Conservation (phyloP, 2,113 vertebrate species). For the Nematolebias whitei region DNA sequence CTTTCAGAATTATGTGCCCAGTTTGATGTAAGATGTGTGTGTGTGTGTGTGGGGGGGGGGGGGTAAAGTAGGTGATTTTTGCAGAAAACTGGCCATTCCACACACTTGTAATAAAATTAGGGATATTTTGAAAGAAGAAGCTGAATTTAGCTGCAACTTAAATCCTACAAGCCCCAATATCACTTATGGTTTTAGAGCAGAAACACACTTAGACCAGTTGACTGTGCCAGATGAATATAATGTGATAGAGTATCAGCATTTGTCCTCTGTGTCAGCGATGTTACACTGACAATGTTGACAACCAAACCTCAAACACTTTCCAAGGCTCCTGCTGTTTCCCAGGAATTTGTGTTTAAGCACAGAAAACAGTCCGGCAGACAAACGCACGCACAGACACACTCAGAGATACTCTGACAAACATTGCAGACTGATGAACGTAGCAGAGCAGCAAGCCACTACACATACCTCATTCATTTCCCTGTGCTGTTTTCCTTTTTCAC, state of each 20-base stretch:
- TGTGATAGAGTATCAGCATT: slow-evolving; percentile 33
- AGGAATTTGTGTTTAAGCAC: slow-evolving; percentile 65
- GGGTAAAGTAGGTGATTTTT: too few species aligned
- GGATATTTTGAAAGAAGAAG: slow-evolving; percentile 6
- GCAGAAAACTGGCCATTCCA: too few species aligned
- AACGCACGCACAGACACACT: slow-evolving; percentile 21
- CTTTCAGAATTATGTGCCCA: slow-evolving; percentile 2
- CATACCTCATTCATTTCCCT: slow-evolving; percentile 61
- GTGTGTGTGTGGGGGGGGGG: too few species aligned
- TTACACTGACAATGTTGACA: slow-evolving; percentile 52
- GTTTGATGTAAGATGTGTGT: slow-evolving; percentile 5
- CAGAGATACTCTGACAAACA: slow-evolving; percentile 10
- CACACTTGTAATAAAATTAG: too few species aligned
- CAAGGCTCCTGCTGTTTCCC: slow-evolving; percentile 61
- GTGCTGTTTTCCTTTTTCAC: slow-evolving; percentile 52
- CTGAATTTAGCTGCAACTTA: slow-evolving; percentile 9
- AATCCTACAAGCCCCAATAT: slow-evolving; percentile 16
- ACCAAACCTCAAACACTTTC: slow-evolving; percentile 60
- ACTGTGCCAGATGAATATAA: slow-evolving; percentile 29
- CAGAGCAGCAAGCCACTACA: slow-evolving; percentile 57
- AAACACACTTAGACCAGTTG: not conserved
- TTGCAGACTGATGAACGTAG: slow-evolving; percentile 52
- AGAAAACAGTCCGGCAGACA: slow-evolving; percentile 34
- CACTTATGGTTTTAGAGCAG: not conserved
- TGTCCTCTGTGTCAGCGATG: slow-evolving; percentile 48